Evolutionary conservation across 2,888 invertebrate genomes (phyloP).

Genomic region (Cistogaster globosa): DNA sequence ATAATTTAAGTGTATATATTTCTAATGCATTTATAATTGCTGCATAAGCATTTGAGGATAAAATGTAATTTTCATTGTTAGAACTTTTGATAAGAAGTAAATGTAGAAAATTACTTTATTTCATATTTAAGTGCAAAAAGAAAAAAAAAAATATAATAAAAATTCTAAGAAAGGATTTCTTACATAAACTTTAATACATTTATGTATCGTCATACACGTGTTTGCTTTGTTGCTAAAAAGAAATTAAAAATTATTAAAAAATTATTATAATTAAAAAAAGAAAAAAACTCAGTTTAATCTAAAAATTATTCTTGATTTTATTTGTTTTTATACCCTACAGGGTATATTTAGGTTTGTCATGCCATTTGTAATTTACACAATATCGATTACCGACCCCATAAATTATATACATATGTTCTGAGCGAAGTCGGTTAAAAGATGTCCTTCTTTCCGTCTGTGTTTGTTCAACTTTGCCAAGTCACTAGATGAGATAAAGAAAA

Average conservation of each 20-base stretch:
- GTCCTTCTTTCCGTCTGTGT: no score
- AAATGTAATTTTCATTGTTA: conserved; percentile 52
- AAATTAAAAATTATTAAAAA: conserved; percentile 68
- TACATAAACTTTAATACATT: neutral
- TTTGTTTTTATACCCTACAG: no score
- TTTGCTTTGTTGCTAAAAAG: conserved; percentile 61
- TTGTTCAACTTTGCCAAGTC: no score
- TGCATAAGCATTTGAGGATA: conserved; percentile 21
- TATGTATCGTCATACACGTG: neutral
- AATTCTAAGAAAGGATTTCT: conserved; percentile 23
- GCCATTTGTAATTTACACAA: no score
- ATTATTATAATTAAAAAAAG: conserved; percentile 49
- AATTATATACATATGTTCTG: no score
- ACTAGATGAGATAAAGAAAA: no score
- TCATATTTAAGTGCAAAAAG: neutral
- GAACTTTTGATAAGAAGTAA: conserved; percentile 46
- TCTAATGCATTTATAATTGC: conserved; percentile 70
- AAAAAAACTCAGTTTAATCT: conserved; percentile 56
- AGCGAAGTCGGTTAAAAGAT: no score
- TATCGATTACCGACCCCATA: no score
- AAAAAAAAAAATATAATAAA: no score
- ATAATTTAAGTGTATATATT: conserved; percentile 26
- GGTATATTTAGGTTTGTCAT: no score
- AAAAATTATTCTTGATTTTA: conserved; percentile 16
- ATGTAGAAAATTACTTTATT: conserved; percentile 56